Percentiles rank a stretch among this genome's conserved stretches.
These are phyloP conservation scores for Cephus spinipes DNA, from an alignment of 2,888 invertebrate genomes.

Conservation along the genomic window DNA sequence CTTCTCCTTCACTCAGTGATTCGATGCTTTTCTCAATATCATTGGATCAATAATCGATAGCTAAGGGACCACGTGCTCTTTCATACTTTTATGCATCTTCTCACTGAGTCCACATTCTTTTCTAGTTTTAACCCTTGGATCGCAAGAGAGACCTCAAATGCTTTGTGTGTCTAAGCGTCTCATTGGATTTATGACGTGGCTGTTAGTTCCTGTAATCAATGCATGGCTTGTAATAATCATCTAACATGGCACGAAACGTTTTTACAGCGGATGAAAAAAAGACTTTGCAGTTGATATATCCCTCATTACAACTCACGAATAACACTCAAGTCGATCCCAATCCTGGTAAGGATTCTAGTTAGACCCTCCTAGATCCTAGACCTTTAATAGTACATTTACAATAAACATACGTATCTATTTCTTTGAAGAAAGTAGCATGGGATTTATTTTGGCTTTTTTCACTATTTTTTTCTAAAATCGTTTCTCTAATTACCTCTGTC, in stretches of 20 bases:
- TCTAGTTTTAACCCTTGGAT: background rate
- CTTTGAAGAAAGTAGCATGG: background rate
- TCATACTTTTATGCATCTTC: background rate
- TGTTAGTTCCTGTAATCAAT: background rate
- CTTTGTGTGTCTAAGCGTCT: background rate
- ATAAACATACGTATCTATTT: background rate
- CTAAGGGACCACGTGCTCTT: background rate
- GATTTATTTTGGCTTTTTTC: background rate
- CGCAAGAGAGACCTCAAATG: background rate
- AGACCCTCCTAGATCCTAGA: background rate
- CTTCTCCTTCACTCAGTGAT: background rate
- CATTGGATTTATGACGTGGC: background rate
- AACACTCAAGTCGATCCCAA: constrained; percentile 28
- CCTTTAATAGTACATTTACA: background rate
- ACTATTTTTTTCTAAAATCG: background rate
- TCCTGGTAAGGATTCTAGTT: constrained; percentile 39
- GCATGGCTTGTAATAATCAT: background rate
- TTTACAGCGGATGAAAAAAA: constrained; percentile 37
- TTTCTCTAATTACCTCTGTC: background rate
- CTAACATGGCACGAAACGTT: background rate
- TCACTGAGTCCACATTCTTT: background rate
- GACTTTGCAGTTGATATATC: constrained; percentile 34
- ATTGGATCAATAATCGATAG: background rate
- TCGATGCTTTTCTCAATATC: background rate
- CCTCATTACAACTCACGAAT: constrained; percentile 21